Evolutionary conservation across 92 coral and sea anemone genomes (phyloP).

Genomic region (Palythoa grandiflora): DNA sequence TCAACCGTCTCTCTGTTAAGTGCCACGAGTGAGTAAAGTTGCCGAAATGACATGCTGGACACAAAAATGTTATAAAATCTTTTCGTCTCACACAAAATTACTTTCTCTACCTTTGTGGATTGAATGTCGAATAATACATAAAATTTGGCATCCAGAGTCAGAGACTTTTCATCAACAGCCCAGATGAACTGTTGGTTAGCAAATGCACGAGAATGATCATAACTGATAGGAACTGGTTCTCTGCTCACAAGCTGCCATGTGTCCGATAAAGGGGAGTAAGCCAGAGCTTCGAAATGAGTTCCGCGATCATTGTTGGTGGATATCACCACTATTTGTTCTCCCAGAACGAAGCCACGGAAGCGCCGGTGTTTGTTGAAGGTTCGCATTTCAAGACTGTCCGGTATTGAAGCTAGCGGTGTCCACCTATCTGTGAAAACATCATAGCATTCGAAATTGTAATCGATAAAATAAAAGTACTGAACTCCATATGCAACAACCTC

Average conservation of each 20-base stretch:
- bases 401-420: background rate
- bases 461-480: background rate
- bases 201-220: background rate
- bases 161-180: background rate
- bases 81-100: background rate
- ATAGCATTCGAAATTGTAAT: background rate
- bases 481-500: background rate
- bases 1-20: background rate
- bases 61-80: background rate
- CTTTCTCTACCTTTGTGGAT: background rate
- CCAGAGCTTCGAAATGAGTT: background rate
- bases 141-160: background rate
- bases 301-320: no score
- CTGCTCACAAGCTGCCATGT: background rate
- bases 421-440: background rate
- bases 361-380: background rate
- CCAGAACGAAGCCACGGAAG: background rate
- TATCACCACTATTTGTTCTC: background rate
- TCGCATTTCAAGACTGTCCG: background rate
- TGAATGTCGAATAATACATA: background rate
- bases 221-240: background rate
- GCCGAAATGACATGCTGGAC: background rate
- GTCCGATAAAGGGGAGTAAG: background rate
- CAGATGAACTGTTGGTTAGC: background rate
- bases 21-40: background rate